Evolutionary conservation across 2,797 vertebrate genomes (phyloP), one percentile per base, ranked within the genome.

Genomic region (Crocidura indochinensis): DNA sequence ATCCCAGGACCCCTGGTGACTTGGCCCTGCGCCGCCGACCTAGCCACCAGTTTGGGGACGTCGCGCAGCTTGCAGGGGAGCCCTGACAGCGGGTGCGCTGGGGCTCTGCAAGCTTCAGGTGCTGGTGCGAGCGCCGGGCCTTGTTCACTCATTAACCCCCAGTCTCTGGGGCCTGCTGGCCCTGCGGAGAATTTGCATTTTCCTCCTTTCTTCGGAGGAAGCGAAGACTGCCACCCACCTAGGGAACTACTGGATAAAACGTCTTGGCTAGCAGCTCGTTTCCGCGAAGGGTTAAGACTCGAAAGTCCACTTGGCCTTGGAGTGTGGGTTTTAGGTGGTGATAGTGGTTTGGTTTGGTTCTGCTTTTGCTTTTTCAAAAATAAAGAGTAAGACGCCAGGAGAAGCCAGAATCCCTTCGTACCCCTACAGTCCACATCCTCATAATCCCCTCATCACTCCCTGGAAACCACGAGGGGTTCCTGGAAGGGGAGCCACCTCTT

Each of bases 111-210:
- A 11, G 98, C 98, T 98, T 97, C 97, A 98, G 98, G 98, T 98
- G 98, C 96, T 2, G 96, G 93, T 97, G 97, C 94, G 97, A 98
- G 97, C 96, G 93, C 96, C 96, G 97, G 97, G 97, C 98, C 98
- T 98, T 94, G 96, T 98, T 98, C 98, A 97, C 97, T 97, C 94
- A 86, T 98, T 98, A 98, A 98, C 98, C 96, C 97, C 97, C 95
- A 98, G 97, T 95, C 96, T 93, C 96, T 96, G 49, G 87, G 96
- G 97, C 95, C 96, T 95, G 44, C 78, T 73, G 80, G 62, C 44
- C 1, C 85, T 71, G 20, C 6, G n/a, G 72, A 82, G 91, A 94
- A 86, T 80, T 95, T 60, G 95, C 87, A 81, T 85, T 91, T 96
- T 80, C 72, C 83, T 24, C 87, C 62, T 65, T 85, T 24, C 60